Evolutionary conservation across 1,140 invertebrate genomes (phyloP).

Genomic region (Acromyrmex heyeri): DNA sequence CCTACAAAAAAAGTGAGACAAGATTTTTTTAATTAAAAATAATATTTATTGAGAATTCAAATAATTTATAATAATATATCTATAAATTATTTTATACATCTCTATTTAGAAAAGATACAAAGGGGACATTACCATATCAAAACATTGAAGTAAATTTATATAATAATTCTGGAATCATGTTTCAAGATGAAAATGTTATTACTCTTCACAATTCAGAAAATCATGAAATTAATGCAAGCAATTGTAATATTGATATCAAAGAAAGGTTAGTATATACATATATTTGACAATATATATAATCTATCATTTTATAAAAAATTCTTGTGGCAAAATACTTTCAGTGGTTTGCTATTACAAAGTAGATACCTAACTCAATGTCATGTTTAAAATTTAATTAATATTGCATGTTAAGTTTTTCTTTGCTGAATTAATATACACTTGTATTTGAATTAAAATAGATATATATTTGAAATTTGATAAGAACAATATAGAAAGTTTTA

Average conservation of each 20-base stretch:
- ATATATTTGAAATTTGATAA: no score
- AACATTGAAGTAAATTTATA: neutral
- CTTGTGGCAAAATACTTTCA: no score
- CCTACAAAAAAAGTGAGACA: neutral
- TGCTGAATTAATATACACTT: no score
- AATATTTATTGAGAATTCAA: neutral
- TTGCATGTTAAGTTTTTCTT: no score
- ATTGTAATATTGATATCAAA: neutral
- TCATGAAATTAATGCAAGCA: neutral
- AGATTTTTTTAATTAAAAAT: neutral
- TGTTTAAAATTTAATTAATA: no score
- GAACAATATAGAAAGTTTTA: no score
- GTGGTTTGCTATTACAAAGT: no score
- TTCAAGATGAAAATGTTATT: neutral
- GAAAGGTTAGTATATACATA: neutral
- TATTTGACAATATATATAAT: neutral
- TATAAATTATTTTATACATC: neutral
- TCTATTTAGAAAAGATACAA: neutral
- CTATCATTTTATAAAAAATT: no score
- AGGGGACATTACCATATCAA: neutral
- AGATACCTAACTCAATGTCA: no score
- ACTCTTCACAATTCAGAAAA: neutral
- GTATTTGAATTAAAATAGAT: no score
- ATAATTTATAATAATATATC: neutral
- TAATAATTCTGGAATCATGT: neutral